Base-by-base conservation (phyloP, 2,797 vertebrate species). In the Botia kubotai region DNA sequence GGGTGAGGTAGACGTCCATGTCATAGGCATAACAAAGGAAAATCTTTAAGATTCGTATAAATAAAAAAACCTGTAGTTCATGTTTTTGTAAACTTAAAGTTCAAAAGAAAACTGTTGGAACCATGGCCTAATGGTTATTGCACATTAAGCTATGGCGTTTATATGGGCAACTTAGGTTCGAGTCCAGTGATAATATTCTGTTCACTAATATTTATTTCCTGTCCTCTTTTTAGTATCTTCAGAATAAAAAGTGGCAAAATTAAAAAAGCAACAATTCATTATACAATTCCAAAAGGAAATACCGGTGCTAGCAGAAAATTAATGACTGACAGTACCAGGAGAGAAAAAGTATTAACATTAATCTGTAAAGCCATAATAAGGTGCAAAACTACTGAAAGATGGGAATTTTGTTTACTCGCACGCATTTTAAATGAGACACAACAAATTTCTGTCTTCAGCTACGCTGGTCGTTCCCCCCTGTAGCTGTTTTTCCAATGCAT, bases 401-500 rank as follows among this genome's bases (percentile, higher is more conserved):
- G 33, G 4, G 33, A 33, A 33, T 33, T 33, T 33, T 33, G 33
- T 33, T 33, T 33, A 5, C 33, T 72, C 55, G 63, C 50, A 26
- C 19, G 13, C n/a, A 10, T 55, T 75, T 36, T 55, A 3, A 57
- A 13, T 6, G 17, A n/a, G n/a, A n/a, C n/a, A 26, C 23, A 26
- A 26, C 23, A 26, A 26, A 16, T 60, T 77, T 60, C 46, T 66
- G 16, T 60, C 39, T 11, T 77, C 3, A 29, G 6, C 77, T 36
- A 62, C 12, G 71, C 26, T 52, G 26, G 39, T 55, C 2, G 0
- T 33, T 79, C 3, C 48, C 13, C n/a, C 67, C 33, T 72, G 7
- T 19, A 43, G 19, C 48, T 63, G 5, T 72, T 72, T 43, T 60
- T 29, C 23, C 57, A 23, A n/a, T 50, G 17, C 55, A 79, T 65